Percentiles rank a stretch among this genome's conserved stretches.
Evolutionary conservation across 2,113 vertebrate genomes (phyloP).

Genomic region (Morone chrysops): DNA sequence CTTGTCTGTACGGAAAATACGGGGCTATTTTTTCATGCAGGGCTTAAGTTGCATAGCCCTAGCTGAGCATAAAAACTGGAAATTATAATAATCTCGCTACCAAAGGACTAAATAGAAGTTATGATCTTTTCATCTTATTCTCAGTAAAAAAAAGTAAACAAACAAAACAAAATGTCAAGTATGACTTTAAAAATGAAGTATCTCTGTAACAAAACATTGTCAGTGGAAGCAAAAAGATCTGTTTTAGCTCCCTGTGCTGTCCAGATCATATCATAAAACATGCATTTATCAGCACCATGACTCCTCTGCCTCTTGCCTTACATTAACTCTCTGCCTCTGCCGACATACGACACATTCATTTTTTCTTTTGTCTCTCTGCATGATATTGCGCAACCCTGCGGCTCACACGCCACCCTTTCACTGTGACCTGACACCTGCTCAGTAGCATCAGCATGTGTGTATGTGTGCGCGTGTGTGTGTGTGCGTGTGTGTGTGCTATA

Average conservation of each 20-base stretch:
- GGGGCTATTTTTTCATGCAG: neutral
- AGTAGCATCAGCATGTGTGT: conserved; percentile 61
- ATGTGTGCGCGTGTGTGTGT: neutral
- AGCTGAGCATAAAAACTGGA: neutral
- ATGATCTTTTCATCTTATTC: neutral
- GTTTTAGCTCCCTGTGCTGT: neutral
- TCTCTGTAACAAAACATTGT: conserved; percentile 26
- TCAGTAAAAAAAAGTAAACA: conserved; percentile 2
- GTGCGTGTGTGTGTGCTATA: conserved; percentile 32
- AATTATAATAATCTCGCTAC: neutral
- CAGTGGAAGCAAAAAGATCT: neutral
- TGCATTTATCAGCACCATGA: conserved; percentile 43
- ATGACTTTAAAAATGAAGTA: neutral
- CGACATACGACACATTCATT: conserved; percentile 21
- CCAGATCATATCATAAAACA: conserved; percentile 19
- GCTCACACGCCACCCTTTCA: conserved; percentile 62
- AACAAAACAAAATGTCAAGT: neutral
- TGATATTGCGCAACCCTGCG: conserved; percentile 50
- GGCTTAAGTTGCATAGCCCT: neutral
- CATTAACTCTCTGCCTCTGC: conserved; percentile 62
- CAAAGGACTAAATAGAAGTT: neutral
- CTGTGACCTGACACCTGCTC: conserved; percentile 77
- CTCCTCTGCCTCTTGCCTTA: conserved; percentile 75
- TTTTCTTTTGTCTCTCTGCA: conserved; percentile 60
- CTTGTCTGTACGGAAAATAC: neutral